A percentile compares a stretch with the other conserved stretches of the same genome.
phyloP scores from a whole-genome alignment of 2,888 invertebrate species.

The Mimachlamys varia region DNA sequence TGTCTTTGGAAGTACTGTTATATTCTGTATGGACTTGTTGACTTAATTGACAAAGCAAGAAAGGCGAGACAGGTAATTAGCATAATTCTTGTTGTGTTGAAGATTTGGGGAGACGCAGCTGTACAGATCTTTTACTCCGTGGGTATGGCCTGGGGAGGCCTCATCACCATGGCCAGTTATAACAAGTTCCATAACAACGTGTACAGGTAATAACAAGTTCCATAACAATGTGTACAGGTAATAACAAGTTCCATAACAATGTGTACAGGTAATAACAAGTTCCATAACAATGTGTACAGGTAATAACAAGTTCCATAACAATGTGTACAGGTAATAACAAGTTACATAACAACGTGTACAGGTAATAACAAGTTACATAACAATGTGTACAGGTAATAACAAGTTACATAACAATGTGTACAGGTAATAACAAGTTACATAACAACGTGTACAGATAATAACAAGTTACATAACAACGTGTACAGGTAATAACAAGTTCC shows the following conservation, averaged over 20 bases:
- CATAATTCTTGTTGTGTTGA: not conserved
- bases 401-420: too few relatives aligned
- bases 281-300: too few relatives aligned
- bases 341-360: too few relatives aligned
- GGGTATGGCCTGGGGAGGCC: constrained; percentile 52
- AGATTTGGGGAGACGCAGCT: constrained; percentile 55
- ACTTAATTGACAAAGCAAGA: too few relatives aligned
- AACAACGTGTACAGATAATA: constrained; percentile 68
- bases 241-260: constrained; percentile 55
- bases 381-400: constrained; percentile 67
- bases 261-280: constrained; percentile 68
- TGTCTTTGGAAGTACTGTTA: too few relatives aligned
- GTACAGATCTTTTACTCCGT: constrained; percentile 55
- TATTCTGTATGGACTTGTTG: too few relatives aligned
- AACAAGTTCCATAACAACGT: constrained; percentile 59
- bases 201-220: constrained; percentile 64
- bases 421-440: constrained; percentile 54
- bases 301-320: constrained; percentile 54
- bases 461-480: too few relatives aligned
- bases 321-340: constrained; percentile 67
- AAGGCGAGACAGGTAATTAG: too few relatives aligned
- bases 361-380: constrained; percentile 54
- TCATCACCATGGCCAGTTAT: constrained; percentile 53
- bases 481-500: constrained; percentile 55
- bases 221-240: constrained; percentile 65